phyloP scores from a whole-genome alignment of 2,113 vertebrate genomes.

The Gallinago paraguaiae region DNA sequence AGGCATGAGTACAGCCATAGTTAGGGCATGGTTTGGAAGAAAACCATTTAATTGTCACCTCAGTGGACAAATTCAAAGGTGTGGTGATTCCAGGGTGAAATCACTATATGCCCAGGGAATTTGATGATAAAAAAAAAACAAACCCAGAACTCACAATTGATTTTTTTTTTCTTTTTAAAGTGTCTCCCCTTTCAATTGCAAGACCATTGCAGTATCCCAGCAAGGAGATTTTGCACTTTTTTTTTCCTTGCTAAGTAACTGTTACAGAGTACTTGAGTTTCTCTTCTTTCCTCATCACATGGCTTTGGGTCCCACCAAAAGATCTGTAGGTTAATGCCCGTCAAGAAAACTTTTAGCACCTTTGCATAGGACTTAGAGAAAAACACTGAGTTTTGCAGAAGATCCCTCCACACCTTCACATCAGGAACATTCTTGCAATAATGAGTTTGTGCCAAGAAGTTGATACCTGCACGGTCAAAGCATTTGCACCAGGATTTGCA shows the following conservation, averaged over 20 bases:
- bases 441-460: neutral
- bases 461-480: neutral
- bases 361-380: neutral
- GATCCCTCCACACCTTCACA: neutral
- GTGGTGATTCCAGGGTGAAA: neutral
- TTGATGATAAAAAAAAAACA: neutral
- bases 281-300: neutral
- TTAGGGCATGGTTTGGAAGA: neutral
- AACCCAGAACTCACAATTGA: rapidly evolving
- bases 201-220: neutral
- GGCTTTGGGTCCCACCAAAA: neutral
- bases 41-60: neutral
- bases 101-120: neutral
- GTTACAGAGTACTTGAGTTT: neutral
- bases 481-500: too few relatives aligned
- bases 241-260: neutral
- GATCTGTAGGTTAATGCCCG: neutral
- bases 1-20: too few relatives aligned
- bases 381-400: neutral
- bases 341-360: neutral
- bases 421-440: neutral
- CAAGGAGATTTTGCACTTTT: neutral
- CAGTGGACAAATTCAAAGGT: neutral
- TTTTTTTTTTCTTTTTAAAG: neutral
- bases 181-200: neutral